phyloP scores from a whole-genome alignment of 1,140 invertebrate genomes.

The Leptopilina boulardi region DNA sequence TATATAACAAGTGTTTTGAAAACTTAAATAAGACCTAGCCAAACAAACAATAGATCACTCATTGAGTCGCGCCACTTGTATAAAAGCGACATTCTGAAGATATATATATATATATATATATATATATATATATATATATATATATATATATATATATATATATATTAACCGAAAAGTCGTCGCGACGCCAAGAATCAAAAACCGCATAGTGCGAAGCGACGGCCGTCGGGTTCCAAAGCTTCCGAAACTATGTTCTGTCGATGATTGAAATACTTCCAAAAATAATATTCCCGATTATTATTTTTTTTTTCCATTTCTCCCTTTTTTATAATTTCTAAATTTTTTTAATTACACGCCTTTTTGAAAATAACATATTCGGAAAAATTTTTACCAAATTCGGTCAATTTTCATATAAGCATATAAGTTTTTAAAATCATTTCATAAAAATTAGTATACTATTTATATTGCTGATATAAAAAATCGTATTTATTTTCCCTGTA shows the following conservation, averaged over 20 bases:
- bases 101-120: too few species aligned
- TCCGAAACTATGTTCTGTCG: constrained; percentile 58
- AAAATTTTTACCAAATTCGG: too few species aligned
- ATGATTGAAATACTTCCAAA: constrained; percentile 67
- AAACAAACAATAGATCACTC: constrained; percentile 60
- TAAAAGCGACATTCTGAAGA: constrained; percentile 36
- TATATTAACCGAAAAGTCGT: constrained; percentile 47
- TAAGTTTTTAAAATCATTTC: too few species aligned
- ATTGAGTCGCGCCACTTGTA: constrained; percentile 46
- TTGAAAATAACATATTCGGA: too few species aligned
- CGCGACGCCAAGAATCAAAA: constrained; percentile 51
- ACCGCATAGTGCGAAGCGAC: constrained; percentile 68
- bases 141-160: too few species aligned
- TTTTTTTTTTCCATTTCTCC: constrained; percentile 41
- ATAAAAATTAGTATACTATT: too few species aligned
- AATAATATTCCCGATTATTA: constrained; percentile 59
- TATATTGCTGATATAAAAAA: too few species aligned
- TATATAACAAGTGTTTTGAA: constrained; percentile 37
- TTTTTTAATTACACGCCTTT: constrained; percentile 44
- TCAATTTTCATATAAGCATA: too few species aligned
- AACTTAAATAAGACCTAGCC: constrained; percentile 50
- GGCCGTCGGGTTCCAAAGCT: constrained; percentile 66
- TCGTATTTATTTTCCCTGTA: too few species aligned
- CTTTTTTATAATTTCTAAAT: constrained; percentile 52
- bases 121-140: too few species aligned